Evolutionary conservation across 2,797 vertebrate species (phyloP), one percentile per base, ranked within the genome.

Genomic region (Erethizon dorsatum): DNA sequence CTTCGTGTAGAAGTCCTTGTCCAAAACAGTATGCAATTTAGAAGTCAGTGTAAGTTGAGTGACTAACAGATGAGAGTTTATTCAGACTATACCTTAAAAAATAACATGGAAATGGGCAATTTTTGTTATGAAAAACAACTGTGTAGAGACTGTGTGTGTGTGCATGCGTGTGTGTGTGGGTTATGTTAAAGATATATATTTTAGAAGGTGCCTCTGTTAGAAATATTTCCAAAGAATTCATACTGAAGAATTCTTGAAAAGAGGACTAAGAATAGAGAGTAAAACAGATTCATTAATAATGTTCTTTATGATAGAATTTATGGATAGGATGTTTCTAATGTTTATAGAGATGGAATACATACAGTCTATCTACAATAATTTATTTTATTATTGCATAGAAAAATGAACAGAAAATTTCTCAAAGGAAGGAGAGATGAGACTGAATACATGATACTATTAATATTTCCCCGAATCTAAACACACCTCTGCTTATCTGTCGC

Each of bases 1-100:
- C 18, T 82, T 96, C 93, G 57, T 90, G 37, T 84, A 56, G 80
- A 94, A 89, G 17, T 37, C 28, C 8, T 71, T 96, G 41, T 78
- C 82, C 14, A 61, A 91, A 88, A 91, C 69, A 56, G 22, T 33
- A n/a, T 57, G 5, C 11, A 95, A 33, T 77, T 59, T 33, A 67
- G 59, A 90, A 94, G 59, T 84, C 71, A 85, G 20, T 37, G 57
- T 57, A 3, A 41, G 54, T 2, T 45, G 10, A 89, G 14, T 61
- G 37, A 26, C 31, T 89, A 57, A 69, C 71, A 17, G 77, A 41
- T 67, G 47, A 93, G 63, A 61, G 22, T 26, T 20, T 83, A 9
- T 83, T 78, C 14, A 93, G n/a, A 59, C 37, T 83, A 50, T 28
- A 47, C 78, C 77, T 33, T 52, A 92, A 90, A 95, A 71, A 75